phyloP scores from a whole-genome alignment of 53 echinoderm and acorn worm genomes.

The Echinometra lucunter region DNA sequence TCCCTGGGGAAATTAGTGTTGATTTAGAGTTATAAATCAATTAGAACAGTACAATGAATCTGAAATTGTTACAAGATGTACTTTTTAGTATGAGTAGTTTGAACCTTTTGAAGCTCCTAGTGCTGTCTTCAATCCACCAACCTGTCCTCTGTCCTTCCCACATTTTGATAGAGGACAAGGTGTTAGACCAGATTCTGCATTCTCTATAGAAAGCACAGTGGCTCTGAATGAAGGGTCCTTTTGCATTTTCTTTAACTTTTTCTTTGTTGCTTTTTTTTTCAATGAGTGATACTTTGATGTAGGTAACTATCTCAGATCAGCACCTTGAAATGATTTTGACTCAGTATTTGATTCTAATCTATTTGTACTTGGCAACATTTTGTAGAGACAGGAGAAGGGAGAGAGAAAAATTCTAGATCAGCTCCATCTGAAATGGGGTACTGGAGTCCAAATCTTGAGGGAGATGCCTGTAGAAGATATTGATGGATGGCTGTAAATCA shows the following conservation, averaged over 20 bases:
- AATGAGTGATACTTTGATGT: neutral
- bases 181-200: too few species aligned
- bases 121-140: neutral
- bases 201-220: neutral
- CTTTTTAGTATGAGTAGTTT: neutral
- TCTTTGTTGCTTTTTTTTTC: too few species aligned
- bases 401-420: neutral
- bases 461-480: neutral
- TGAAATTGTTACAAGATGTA: neutral
- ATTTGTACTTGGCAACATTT: neutral
- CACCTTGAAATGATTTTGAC: neutral
- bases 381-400: neutral
- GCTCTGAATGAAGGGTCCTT: neutral
- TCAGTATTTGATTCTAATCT: neutral
- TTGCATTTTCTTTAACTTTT: neutral
- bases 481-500: slow-evolving; percentile 50
- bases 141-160: neutral
- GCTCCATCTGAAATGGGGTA: slow-evolving; percentile 8
- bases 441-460: neutral
- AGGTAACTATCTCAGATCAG: neutral
- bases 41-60: neutral
- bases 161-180: too few species aligned
- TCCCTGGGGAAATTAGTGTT: neutral
- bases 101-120: neutral
- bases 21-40: neutral